Conservation (phyloP, 1,140 invertebrate species). For the Drosophila kikkawai region DNA sequence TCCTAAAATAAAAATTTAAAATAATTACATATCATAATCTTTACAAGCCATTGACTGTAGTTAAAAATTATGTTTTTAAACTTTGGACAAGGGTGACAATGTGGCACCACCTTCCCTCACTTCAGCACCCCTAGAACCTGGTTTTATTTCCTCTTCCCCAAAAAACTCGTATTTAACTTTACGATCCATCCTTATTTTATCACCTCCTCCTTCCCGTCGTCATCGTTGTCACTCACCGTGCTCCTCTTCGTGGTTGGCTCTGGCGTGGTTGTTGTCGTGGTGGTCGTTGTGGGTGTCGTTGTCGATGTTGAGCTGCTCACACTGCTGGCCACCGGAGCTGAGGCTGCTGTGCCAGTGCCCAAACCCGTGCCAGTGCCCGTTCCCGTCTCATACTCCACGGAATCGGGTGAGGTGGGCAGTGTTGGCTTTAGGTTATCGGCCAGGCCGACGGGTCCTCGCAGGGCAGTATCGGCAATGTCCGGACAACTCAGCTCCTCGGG, state of each 20-base stretch:
- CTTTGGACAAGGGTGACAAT: constrained; percentile 13
- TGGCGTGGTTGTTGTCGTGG: constrained; percentile 61
- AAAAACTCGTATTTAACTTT: constrained; percentile 22
- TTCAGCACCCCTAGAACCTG: not conserved
- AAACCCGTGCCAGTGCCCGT: constrained; percentile 40
- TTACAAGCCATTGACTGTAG: not conserved
- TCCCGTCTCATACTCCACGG: constrained; percentile 65
- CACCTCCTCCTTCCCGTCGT: not conserved
- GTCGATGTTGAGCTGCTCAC: constrained; percentile 73
- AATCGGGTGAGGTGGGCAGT: constrained; percentile 74
- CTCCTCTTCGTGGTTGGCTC: constrained; percentile 59
- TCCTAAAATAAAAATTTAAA: not conserved
- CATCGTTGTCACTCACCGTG: constrained; percentile 68
- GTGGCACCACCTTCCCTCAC: not conserved
- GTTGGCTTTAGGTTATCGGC: constrained; percentile 81
- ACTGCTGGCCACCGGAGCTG: constrained; percentile 74
- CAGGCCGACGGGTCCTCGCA: constrained; percentile 86
- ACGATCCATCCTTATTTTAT: constrained; percentile 28
- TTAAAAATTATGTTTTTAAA: constrained; percentile 14
- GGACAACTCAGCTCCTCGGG: constrained; percentile 89
- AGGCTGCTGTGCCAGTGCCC: constrained; percentile 76
- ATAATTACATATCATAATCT: not conserved
- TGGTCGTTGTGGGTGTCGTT: constrained; percentile 62
- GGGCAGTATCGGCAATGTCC: constrained; percentile 72
- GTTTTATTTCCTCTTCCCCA: constrained; percentile 5